Evolutionary conservation across 1,140 invertebrate genomes (phyloP), one percentile per base, ranked within the genome.

Genomic region (Hylaeus volcanicus): DNA sequence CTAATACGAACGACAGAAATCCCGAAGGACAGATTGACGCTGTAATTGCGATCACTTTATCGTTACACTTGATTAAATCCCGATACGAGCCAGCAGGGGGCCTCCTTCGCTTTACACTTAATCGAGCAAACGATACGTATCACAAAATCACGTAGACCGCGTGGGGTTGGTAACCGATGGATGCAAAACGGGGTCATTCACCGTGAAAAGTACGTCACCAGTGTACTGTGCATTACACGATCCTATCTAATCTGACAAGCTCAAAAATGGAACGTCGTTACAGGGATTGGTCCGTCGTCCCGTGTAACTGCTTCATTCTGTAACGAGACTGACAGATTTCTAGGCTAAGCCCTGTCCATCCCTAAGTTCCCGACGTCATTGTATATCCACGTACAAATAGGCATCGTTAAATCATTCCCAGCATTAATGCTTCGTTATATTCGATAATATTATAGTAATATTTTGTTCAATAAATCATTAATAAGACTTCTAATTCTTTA

Each of bases 201-300:
- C 61, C 41, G 70, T 74, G 61, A 79, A 65, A 79, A 72, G 69
- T 73, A 73, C 60, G 77, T 66, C 61, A 65, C 61, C 43, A 45
- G 56, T 66, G 61, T 61, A 58, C 71, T 48, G 61, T 58, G 37
- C 77, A 48, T 79, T 71, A 45, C 70, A 58, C 51, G 51, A 56
- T 74, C 60, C 71, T 61, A 79, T 79, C 71, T 79, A 79, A 79
- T 79, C 77, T 58, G 77, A 79, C 77, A 74, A 43, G 77, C 71
- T 79, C 71, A 74, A 79, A 74, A 73, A 58, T 37, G 71, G 43
- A 58, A 79, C 51, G 61, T 4, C 26, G 70, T 56, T 65, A 51
- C 43, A 9, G 63, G 53, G 71, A 79, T 74, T 74, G 77, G 61
- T 66, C 53, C 41, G 61, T 56, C 76, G 41, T 15, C n/a, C 26